phyloP scores from a whole-genome alignment of 1,140 invertebrate genomes.

The Branchinecta lindahli region DNA sequence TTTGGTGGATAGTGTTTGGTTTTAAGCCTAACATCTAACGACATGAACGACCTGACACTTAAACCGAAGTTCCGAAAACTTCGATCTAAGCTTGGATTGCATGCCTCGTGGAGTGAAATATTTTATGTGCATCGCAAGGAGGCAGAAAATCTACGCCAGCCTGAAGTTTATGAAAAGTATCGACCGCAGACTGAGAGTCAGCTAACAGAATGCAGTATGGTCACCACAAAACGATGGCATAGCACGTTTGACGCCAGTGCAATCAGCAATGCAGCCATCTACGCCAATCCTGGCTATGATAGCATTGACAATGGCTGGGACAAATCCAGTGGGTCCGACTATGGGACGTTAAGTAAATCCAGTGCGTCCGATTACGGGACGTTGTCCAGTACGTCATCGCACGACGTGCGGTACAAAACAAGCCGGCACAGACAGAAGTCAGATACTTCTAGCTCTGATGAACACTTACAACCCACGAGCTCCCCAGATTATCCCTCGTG shows the following conservation, averaged over 20 bases:
- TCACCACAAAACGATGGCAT: slow-evolving; percentile 2
- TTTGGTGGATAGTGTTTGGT: too few species aligned
- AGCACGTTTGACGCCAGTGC: neutral
- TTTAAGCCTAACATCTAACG: too few species aligned
- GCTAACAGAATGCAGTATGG: neutral
- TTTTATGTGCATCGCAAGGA: slow-evolving; percentile 4
- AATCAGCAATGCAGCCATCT: neutral
- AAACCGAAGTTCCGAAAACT: slow-evolving; percentile 6
- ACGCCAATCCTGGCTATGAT: neutral
- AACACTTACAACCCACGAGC: neutral
- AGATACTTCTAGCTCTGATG: neutral
- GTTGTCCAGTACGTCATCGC: neutral
- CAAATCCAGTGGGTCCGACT: neutral
- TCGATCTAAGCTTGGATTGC: neutral
- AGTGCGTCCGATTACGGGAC: neutral
- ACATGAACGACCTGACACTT: neutral
- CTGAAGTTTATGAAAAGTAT: neutral
- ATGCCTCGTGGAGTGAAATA: neutral
- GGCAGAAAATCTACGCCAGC: neutral
- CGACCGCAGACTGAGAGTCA: neutral
- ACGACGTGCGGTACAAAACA: neutral
- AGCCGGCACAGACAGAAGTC: neutral
- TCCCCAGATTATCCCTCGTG: neutral
- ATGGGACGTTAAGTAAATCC: neutral
- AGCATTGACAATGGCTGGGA: neutral